These are phyloP conservation scores for Forbesichthys papilliferus DNA, from an alignment of 2,113 vertebrate species.

Conservation along the genomic window DNA sequence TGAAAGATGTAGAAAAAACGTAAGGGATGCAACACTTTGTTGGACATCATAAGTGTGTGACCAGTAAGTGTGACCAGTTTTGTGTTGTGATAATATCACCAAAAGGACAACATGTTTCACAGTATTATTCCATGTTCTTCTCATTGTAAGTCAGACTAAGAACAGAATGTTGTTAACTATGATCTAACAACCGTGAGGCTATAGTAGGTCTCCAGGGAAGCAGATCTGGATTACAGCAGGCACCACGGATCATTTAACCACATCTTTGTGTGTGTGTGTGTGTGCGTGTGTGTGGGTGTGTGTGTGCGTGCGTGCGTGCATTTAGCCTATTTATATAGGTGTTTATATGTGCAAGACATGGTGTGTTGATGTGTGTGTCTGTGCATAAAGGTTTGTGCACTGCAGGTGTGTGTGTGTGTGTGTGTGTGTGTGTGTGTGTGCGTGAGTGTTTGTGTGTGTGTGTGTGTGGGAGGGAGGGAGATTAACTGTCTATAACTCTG, in stretches of 20 bases:
- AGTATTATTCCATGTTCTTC: too few relatives aligned
- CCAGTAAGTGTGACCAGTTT: too few relatives aligned
- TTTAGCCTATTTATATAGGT: not conserved
- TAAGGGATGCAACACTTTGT: too few relatives aligned
- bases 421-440: slow-evolving; percentile 25
- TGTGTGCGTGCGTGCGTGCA: slow-evolving; percentile 17
- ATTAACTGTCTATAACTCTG: slow-evolving; percentile 60
- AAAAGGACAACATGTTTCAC: too few relatives aligned
- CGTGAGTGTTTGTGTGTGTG: slow-evolving; percentile 29
- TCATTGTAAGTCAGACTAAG: too few relatives aligned
- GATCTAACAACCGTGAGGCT: not conserved
- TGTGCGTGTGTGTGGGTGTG: too few relatives aligned
- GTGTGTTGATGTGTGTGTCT: slow-evolving; percentile 16
- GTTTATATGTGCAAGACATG: not conserved
- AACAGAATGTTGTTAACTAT: not conserved
- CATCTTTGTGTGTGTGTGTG: slow-evolving; percentile 3
- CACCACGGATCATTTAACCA: slow-evolving; percentile 18
- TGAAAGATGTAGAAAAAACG: too few relatives aligned
- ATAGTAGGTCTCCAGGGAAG: slow-evolving; percentile 23
- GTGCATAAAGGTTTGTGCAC: slow-evolving; percentile 25
- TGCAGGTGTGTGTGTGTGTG: slow-evolving; percentile 5
- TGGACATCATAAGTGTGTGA: too few relatives aligned
- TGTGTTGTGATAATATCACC: too few relatives aligned
- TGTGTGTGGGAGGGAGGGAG: slow-evolving; percentile 4
- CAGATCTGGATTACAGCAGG: slow-evolving; percentile 12